Conservation (phyloP, 1,140 invertebrate genomes). For the Cydia splendana region DNA sequence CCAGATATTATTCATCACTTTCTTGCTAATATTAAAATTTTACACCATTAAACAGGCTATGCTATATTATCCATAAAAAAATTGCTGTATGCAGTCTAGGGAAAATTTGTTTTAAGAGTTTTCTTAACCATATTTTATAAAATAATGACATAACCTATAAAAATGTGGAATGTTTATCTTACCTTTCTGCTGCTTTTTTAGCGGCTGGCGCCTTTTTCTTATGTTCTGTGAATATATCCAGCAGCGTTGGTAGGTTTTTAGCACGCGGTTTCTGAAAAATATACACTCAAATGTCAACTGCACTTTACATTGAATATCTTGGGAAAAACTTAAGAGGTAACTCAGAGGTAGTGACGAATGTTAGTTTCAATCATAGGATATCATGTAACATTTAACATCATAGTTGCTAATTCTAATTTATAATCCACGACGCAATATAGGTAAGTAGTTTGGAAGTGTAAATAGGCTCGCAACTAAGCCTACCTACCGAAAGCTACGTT, state of each 20-base stretch:
- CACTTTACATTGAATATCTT: neutral
- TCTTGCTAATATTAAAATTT: too few relatives aligned
- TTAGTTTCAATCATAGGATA: constrained; percentile 14
- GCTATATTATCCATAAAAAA: too few relatives aligned
- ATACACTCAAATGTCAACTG: neutral
- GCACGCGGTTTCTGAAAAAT: constrained; percentile 61
- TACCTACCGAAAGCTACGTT: too few relatives aligned
- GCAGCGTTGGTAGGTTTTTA: constrained; percentile 54
- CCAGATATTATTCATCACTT: neutral
- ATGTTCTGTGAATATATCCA: constrained; percentile 54
- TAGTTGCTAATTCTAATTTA: neutral
- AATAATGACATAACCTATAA: constrained; percentile 18
- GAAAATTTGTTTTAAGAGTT: too few relatives aligned
- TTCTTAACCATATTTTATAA: too few relatives aligned
- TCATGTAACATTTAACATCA: constrained; percentile 31
- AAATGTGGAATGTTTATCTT: constrained; percentile 33
- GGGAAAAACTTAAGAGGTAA: neutral
- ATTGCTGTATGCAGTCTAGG: too few relatives aligned
- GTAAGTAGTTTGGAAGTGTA: neutral
- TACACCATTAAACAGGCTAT: too few relatives aligned
- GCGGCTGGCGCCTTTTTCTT: constrained; percentile 45
- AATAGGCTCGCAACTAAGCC: neutral
- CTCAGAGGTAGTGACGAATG: constrained; percentile 32
- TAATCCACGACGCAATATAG: neutral
- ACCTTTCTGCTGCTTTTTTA: constrained; percentile 52